These are phyloP conservation scores for Nudaria mundana DNA, from an alignment of 2,888 invertebrate genomes.

Conservation along the genomic window DNA sequence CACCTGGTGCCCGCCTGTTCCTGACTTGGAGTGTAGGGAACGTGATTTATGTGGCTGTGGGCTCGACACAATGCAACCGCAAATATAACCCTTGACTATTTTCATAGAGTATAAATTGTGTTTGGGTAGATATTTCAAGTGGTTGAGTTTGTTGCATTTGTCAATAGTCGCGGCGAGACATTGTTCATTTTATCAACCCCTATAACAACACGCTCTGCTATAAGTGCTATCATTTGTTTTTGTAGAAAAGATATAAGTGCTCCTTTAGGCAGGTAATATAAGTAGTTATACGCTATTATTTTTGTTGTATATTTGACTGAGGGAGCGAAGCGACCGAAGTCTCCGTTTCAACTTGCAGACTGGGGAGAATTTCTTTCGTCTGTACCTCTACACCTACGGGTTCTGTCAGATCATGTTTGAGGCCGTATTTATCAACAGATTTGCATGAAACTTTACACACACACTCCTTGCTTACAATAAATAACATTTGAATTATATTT, in stretches of 20 bases:
- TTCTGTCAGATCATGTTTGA: too few species aligned
- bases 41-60: slow-evolving; percentile 66
- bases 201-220: slow-evolving; percentile 23
- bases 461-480: too few species aligned
- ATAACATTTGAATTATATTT: too few species aligned
- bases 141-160: slow-evolving; percentile 26
- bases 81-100: slow-evolving; percentile 74
- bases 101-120: slow-evolving; percentile 61
- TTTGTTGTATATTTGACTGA: too few species aligned
- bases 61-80: slow-evolving; percentile 68
- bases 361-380: too few species aligned
- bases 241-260: background rate
- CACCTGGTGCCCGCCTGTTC: slow-evolving; percentile 69
- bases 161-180: slow-evolving; percentile 22
- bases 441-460: too few species aligned
- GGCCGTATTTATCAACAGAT: too few species aligned
- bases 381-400: too few species aligned
- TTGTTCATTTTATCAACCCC: slow-evolving; percentile 36
- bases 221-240: slow-evolving; percentile 11
- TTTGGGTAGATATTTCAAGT: slow-evolving; percentile 49
- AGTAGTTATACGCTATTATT: too few species aligned
- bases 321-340: too few species aligned
- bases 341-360: too few species aligned
- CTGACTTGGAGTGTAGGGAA: slow-evolving; percentile 57
- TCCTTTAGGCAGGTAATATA: background rate